Evolutionary conservation across 2,113 vertebrate genomes (phyloP), one percentile per base, ranked within the genome.

Genomic region (Platysternon megacephalum): DNA sequence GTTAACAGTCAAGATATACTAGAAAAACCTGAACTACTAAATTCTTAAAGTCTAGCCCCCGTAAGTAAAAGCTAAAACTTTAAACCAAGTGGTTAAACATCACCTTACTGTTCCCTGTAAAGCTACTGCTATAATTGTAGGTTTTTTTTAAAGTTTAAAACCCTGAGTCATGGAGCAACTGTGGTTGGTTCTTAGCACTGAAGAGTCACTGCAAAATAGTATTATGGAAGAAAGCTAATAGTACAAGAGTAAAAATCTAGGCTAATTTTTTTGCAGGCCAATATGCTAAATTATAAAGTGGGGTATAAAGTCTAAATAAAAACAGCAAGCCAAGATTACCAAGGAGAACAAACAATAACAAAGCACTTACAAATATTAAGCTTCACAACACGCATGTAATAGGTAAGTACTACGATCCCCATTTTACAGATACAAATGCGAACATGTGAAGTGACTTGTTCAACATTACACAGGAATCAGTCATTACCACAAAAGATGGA

Each of bases 11-110:
- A 82, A 24, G 58, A 28, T 91, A 28, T 90, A 91, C 61, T 79
- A 82, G 91, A 94, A 96, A 89, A 61, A 32, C 80, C 82, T 91
- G 93, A 94, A 96, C 92, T 94, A 92, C 95, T 82, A 26, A 88
- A 80, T 61, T 61, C 55, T 79, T 82, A 78, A 90, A 89, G 11
- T 3, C 88, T n/a, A 68, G 35, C 61, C 58, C 17, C 13, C 3
- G 19, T 11, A 72, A 72, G 65, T 72, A 72, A 72, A 68, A 72
- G 35, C 65, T 39, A 72, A 39, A 39, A 39, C 35, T 72, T 72
- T 68, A 68, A 68, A 68, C 16, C 16, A 39, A n/a, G 53, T 11
- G 49, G 87, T 82, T 86, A 95, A 72, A 95, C 90, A 96, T 93
- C 95, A 89, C 88, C 88, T 96, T 95, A 93, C 32, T 84, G 86